Evolutionary conservation across 1,140 invertebrate genomes (phyloP).

Genomic region (Drosophila orena): DNA sequence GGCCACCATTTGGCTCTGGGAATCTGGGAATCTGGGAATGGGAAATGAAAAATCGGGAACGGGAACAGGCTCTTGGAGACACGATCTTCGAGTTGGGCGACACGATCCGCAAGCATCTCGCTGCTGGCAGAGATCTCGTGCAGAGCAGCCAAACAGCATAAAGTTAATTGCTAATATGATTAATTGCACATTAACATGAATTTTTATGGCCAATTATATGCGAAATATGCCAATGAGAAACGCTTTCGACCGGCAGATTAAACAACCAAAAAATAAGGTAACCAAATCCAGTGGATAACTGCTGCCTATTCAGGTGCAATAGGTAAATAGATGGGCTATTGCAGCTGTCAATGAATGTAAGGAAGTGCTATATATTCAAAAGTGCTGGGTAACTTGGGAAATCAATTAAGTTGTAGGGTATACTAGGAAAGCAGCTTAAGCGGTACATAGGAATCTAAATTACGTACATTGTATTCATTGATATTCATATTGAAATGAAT

Average conservation of each 20-base stretch:
- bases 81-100: slow-evolving; percentile 54
- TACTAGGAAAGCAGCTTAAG: too few relatives aligned
- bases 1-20: slow-evolving; percentile 29
- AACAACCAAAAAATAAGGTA: neutral
- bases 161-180: slow-evolving; percentile 84
- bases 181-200: slow-evolving; percentile 84
- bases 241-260: slow-evolving; percentile 14
- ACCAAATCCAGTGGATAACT: neutral
- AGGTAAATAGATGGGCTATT: neutral
- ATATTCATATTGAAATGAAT: too few relatives aligned
- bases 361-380: neutral
- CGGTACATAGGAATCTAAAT: too few relatives aligned
- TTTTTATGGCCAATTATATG: slow-evolving; percentile 82
- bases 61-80: slow-evolving; percentile 70
- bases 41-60: slow-evolving; percentile 24
- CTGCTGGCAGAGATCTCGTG: slow-evolving; percentile 65
- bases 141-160: slow-evolving; percentile 77
- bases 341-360: neutral
- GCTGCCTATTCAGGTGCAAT: neutral
- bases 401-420: neutral
- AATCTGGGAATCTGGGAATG: slow-evolving; percentile 45
- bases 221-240: slow-evolving; percentile 79
- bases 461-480: too few relatives aligned
- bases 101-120: slow-evolving; percentile 57
- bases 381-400: too few relatives aligned